These are phyloP conservation scores for Stegodyphus dumicola DNA, from an alignment of 1,140 invertebrate genomes.

Conservation along the genomic window DNA sequence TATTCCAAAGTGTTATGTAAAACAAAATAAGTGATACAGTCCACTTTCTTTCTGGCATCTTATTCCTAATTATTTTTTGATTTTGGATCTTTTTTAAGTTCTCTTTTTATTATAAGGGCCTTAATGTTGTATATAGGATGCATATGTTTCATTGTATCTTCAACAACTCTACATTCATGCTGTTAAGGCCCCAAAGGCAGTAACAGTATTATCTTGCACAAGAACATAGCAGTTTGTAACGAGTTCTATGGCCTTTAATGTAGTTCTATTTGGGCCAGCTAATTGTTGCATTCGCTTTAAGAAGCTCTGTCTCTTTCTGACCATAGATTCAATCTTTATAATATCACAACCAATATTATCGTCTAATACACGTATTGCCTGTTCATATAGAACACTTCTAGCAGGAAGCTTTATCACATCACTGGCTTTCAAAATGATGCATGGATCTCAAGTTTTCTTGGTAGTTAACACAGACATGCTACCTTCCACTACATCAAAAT, in stretches of 20 bases:
- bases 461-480: slow-evolving; percentile 96
- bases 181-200: slow-evolving; percentile 95
- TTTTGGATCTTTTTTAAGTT: no score
- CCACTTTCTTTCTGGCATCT: no score
- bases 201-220: slow-evolving; percentile 98
- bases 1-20: no score
- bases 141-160: no score
- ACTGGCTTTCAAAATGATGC: slow-evolving; percentile 94
- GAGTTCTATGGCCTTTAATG: slow-evolving; percentile 94
- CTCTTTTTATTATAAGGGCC: no score
- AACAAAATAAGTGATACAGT: no score
- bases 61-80: no score
- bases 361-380: slow-evolving; percentile 76
- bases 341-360: slow-evolving; percentile 96
- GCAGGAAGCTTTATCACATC: slow-evolving; percentile 96
- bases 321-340: slow-evolving; percentile 94
- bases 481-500: slow-evolving; percentile 95
- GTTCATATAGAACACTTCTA: slow-evolving; percentile 96
- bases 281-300: slow-evolving; percentile 93
- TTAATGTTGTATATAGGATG: no score
- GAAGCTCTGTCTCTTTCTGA: slow-evolving; percentile 94
- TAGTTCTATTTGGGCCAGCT: slow-evolving; percentile 97
- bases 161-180: no score
- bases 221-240: slow-evolving; percentile 98
- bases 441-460: slow-evolving; percentile 98